phyloP scores from a whole-genome alignment of 2,888 invertebrate species.

The Choristoneura rosaceana region DNA sequence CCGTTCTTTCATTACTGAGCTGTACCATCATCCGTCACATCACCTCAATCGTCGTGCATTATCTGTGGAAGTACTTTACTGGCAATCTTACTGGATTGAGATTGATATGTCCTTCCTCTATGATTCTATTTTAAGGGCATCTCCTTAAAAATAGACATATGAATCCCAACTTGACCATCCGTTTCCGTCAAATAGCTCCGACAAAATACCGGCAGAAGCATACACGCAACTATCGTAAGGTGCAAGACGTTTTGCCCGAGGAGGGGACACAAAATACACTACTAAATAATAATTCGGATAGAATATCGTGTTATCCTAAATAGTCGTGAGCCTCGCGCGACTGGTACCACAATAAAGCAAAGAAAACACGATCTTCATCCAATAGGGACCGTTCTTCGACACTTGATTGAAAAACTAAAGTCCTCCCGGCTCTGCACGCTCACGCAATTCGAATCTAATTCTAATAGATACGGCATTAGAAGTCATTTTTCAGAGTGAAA shows the following conservation, averaged over 20 bases:
- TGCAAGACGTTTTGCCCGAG: not conserved
- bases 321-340: slow-evolving; percentile 25
- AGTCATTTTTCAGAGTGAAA: not conserved
- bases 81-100: slow-evolving; percentile 23
- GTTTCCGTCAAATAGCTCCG: not conserved
- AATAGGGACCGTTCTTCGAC: slow-evolving; percentile 25
- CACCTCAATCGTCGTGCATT: not conserved
- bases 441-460: not conserved
- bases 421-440: slow-evolving; percentile 1
- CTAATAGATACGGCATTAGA: not conserved
- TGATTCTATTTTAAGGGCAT: slow-evolving; percentile 4
- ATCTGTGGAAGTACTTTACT: slow-evolving; percentile 9
- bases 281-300: not conserved
- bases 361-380: slow-evolving; percentile 28
- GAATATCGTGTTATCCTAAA: slow-evolving; percentile 24
- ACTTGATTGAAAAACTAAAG: slow-evolving; percentile 30
- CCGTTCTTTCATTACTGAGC: too few species aligned
- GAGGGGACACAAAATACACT: not conserved
- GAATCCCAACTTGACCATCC: not conserved
- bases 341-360: slow-evolving; percentile 25
- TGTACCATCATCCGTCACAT: not conserved
- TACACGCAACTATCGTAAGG: not conserved
- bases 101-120: slow-evolving; percentile 30
- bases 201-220: not conserved
- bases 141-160: slow-evolving; percentile 12